phyloP scores from a whole-genome alignment of 2,113 vertebrate species.

The Dipodomys spectabilis region DNA sequence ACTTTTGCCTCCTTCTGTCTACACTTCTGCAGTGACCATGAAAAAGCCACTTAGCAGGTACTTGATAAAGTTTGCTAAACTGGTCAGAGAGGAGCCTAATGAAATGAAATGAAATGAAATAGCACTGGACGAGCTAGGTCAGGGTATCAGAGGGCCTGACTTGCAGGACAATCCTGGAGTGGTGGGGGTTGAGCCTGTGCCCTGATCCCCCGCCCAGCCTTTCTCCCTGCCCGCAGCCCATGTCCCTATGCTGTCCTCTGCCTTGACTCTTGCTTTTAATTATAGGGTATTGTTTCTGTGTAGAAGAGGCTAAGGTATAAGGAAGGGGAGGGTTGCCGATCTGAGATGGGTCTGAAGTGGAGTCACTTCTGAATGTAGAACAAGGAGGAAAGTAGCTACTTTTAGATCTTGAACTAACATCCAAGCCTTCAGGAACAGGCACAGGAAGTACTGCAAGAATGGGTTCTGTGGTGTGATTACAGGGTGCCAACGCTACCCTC shows the following conservation, averaged over 20 bases:
- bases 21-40: fast-evolving
- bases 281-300: background rate
- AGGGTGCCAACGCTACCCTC: background rate
- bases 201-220: too few relatives aligned
- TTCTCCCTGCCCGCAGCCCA: too few relatives aligned
- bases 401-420: background rate
- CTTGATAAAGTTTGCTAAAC: background rate
- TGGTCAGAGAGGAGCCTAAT: background rate
- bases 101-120: background rate
- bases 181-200: background rate
- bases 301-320: background rate
- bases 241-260: too few relatives aligned
- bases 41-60: background rate
- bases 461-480: fast-evolving
- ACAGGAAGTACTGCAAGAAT: background rate
- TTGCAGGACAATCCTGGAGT: too few relatives aligned
- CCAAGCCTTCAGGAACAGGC: background rate
- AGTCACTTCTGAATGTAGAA: background rate
- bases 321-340: background rate
- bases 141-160: too few relatives aligned
- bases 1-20: background rate
- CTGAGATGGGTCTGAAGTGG: background rate
- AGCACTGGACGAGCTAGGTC: background rate
- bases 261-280: background rate
- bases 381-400: background rate